phyloP scores from a whole-genome alignment of 2,797 vertebrate genomes.

The Scleropages formosus region DNA sequence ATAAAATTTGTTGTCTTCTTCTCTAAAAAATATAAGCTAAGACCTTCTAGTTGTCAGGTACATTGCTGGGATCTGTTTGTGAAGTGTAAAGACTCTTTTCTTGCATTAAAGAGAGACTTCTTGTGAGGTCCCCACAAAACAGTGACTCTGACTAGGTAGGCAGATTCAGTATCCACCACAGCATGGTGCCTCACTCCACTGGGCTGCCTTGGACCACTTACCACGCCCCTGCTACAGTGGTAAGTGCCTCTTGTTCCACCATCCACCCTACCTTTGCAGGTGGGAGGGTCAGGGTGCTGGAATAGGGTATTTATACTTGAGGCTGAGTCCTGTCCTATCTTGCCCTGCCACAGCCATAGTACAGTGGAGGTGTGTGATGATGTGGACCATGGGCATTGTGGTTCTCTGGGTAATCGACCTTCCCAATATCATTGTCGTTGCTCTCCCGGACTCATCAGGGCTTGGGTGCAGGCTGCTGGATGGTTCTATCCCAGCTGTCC shows the following conservation, averaged over 20 bases:
- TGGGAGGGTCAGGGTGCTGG: background rate
- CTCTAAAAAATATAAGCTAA: no score
- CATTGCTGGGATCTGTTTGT: no score
- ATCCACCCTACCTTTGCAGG: background rate
- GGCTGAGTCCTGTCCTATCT: background rate
- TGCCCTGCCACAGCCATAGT: background rate
- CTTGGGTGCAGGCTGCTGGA: constrained; percentile 46
- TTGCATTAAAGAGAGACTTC: no score
- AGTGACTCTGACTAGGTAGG: no score
- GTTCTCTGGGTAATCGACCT: constrained; percentile 15
- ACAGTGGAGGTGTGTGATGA: constrained; percentile 8
- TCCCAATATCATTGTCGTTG: constrained; percentile 10
- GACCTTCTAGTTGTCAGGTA: no score
- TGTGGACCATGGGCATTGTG: constrained; percentile 21
- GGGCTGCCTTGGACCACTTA: background rate
- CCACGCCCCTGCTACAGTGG: background rate
- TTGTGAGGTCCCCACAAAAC: no score
- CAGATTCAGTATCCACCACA: no score
- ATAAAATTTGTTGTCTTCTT: no score
- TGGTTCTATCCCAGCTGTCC: constrained; percentile 33
- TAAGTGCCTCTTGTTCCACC: background rate
- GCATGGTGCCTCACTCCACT: no score
- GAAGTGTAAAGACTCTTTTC: no score
- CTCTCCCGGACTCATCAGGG: constrained; percentile 9
- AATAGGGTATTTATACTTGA: constrained; percentile 30